These are phyloP conservation scores for Ibidorhyncha struthersii DNA, from an alignment of 2,113 vertebrate species.

Conservation along the genomic window DNA sequence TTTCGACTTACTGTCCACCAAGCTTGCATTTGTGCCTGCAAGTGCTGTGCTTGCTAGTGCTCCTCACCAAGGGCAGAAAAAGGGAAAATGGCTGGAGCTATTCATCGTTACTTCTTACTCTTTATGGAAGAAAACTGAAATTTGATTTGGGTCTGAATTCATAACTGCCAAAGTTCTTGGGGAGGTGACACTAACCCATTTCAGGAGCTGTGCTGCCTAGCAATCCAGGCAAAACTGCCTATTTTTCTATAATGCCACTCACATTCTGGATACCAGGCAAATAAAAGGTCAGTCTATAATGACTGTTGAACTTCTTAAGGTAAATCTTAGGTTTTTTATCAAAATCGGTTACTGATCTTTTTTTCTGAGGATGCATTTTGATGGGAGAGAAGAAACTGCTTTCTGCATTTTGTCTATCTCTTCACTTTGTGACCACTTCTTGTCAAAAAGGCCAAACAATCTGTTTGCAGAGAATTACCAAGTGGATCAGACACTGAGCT, in stretches of 20 bases:
- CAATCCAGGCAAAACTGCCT: not conserved
- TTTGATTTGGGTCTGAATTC: not conserved
- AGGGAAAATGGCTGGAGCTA: not conserved
- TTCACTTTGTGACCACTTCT: not conserved
- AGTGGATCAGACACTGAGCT: not conserved
- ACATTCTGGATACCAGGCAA: not conserved
- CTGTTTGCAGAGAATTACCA: not conserved
- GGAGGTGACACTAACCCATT: not conserved
- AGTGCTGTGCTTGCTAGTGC: not conserved
- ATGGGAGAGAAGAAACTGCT: not conserved
- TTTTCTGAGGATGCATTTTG: not conserved
- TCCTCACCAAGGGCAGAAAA: not conserved
- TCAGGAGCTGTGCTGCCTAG: not conserved
- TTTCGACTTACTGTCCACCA: not conserved
- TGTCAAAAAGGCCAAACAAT: not conserved
- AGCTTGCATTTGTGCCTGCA: not conserved
- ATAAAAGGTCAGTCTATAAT: not conserved
- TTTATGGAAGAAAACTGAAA: not conserved
- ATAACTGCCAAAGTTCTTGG: not conserved
- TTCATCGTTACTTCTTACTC: not conserved
- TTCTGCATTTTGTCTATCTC: not conserved
- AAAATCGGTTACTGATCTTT: not conserved
- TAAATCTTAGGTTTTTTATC: not conserved
- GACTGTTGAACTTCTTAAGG: not conserved
- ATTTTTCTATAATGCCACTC: not conserved